Evolutionary conservation across 2,888 invertebrate species (phyloP).

Genomic region (Odontomyia ornata): DNA sequence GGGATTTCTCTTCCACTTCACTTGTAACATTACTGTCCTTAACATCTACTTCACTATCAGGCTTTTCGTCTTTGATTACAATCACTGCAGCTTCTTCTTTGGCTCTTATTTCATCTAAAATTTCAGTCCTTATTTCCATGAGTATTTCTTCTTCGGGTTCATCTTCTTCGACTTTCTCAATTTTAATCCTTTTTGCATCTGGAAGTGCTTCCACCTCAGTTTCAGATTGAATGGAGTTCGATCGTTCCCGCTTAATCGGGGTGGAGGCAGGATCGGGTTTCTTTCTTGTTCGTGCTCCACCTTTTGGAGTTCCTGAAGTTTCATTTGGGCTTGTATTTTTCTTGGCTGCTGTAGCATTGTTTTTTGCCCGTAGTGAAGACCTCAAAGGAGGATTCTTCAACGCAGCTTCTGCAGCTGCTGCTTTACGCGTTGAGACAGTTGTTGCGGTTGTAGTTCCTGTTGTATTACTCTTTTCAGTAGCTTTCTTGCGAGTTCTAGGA

Average conservation of each 20-base stretch:
- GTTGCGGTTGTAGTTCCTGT: no score
- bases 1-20: neutral
- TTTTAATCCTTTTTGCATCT: constrained; percentile 26
- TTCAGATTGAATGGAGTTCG: constrained; percentile 34
- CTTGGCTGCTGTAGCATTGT: neutral
- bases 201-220: constrained; percentile 31
- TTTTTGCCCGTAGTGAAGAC: constrained; percentile 3
- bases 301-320: neutral
- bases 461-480: constrained; percentile 46
- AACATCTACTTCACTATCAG: neutral
- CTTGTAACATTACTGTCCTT: neutral
- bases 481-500: constrained; percentile 50
- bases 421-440: constrained; percentile 50
- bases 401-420: constrained; percentile 53
- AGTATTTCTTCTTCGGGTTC: constrained; percentile 37
- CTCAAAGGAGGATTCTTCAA: constrained; percentile 53
- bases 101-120: neutral
- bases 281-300: neutral
- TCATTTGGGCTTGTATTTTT: constrained; percentile 8
- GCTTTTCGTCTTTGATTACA: constrained; percentile 3
- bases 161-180: constrained; percentile 65
- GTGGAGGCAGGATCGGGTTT: neutral
- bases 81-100: constrained; percentile 37
- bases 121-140: constrained; percentile 23
- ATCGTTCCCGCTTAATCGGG: constrained; percentile 38